phyloP scores from a whole-genome alignment of 64 coral and sea anemone genomes.

The Pachyseris speciosa region DNA sequence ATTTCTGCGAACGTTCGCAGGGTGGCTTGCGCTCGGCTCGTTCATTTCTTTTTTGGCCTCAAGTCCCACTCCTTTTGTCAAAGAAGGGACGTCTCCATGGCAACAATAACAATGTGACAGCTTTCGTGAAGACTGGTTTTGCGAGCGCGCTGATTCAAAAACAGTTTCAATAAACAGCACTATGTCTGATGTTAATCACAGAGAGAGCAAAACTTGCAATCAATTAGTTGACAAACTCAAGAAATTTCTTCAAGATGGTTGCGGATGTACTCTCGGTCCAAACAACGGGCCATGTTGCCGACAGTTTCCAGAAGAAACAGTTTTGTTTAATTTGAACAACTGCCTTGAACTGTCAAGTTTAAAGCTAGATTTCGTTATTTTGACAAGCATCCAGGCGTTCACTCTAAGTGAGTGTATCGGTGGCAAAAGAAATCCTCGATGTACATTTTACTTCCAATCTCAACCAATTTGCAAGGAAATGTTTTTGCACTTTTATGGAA shows the following conservation, averaged over 20 bases:
- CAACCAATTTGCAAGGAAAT: constrained; percentile 62
- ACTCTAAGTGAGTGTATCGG: constrained; percentile 20
- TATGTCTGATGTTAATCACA: background rate
- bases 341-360: constrained; percentile 46
- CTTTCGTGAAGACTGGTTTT: background rate
- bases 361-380: constrained; percentile 62
- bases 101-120: background rate
- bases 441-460: constrained; percentile 64
- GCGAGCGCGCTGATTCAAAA: background rate
- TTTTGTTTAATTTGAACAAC: constrained; percentile 55
- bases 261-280: constrained; percentile 31
- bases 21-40: background rate
- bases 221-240: constrained; percentile 12
- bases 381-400: constrained; percentile 44
- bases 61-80: background rate
- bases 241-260: constrained; percentile 42
- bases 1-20: too few relatives aligned
- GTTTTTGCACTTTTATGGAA: constrained; percentile 55
- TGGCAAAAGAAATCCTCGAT: constrained; percentile 59
- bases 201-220: constrained; percentile 4
- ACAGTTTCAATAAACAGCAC: background rate
- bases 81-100: background rate
- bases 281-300: background rate
- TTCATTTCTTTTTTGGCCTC: background rate
- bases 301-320: constrained; percentile 50